Evolutionary conservation across 2,888 invertebrate genomes (phyloP).

Genomic region (Matsumyia berberina): DNA sequence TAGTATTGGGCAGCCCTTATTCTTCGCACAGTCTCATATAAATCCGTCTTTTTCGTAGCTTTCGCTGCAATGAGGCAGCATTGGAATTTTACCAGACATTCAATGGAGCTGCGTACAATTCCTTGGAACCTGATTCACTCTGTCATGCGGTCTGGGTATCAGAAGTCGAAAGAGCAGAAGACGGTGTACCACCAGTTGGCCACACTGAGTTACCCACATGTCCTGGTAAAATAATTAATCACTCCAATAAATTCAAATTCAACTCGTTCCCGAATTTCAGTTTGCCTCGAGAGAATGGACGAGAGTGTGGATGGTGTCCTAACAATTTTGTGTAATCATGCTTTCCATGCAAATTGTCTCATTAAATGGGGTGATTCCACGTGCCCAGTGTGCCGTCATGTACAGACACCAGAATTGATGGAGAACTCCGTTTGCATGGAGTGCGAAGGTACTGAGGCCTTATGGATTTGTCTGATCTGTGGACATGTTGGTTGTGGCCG

Average conservation of each 20-base stretch:
- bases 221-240: slow-evolving; percentile 87
- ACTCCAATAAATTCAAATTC: neutral
- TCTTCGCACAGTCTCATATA: neutral
- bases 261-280: slow-evolving; percentile 60
- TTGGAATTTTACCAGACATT: slow-evolving; percentile 96
- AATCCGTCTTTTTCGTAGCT: slow-evolving; percentile 84
- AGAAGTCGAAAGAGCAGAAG: slow-evolving; percentile 93
- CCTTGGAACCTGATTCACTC: slow-evolving; percentile 94
- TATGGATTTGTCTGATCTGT: slow-evolving; percentile 99
- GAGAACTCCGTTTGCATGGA: slow-evolving; percentile 87
- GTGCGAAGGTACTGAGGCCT: slow-evolving; percentile 88
- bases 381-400: slow-evolving; percentile 97
- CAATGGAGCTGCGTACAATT: slow-evolving; percentile 97
- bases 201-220: slow-evolving; percentile 98
- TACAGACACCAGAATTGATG: slow-evolving; percentile 86
- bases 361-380: slow-evolving; percentile 98
- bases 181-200: slow-evolving; percentile 89
- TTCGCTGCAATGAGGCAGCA: slow-evolving; percentile 90
- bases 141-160: slow-evolving; percentile 99
- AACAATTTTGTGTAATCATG: slow-evolving; percentile 99
- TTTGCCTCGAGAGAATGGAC: slow-evolving; percentile 95
- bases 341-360: slow-evolving; percentile 97
- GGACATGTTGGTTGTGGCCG: slow-evolving; percentile 99
- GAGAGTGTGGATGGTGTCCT: slow-evolving; percentile 99
- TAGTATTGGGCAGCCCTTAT: slow-evolving; percentile 29